A percentile compares a stretch with the other conserved stretches of the same genome.
Conservation (phyloP, 2,113 vertebrate species). For the Notarius lentiginosus region DNA sequence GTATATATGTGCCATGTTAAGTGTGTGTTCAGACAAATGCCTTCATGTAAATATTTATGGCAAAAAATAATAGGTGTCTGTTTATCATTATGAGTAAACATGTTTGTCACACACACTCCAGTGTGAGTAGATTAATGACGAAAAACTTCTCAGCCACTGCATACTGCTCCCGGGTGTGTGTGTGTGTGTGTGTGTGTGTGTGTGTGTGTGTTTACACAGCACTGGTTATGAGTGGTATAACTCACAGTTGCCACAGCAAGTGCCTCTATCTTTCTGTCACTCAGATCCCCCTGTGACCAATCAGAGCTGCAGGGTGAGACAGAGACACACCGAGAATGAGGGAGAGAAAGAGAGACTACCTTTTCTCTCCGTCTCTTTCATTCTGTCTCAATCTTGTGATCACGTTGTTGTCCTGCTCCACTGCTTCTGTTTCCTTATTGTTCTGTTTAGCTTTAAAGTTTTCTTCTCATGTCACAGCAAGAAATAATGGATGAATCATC, state of each 20-base stretch:
- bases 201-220: slow-evolving; percentile 42
- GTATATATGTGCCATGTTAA: background rate
- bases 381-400: background rate
- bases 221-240: slow-evolving; percentile 75
- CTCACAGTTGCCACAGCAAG: slow-evolving; percentile 70
- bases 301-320: slow-evolving; percentile 66
- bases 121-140: slow-evolving; percentile 25
- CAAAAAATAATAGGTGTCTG: slow-evolving; percentile 23
- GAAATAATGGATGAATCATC: background rate
- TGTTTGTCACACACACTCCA: background rate
- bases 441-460: background rate
- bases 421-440: background rate
- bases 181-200: slow-evolving; percentile 32
- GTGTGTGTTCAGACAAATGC: slow-evolving; percentile 10
- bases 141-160: background rate
- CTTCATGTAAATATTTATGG: slow-evolving; percentile 32
- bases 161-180: slow-evolving; percentile 9
- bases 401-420: background rate
- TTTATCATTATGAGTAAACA: slow-evolving; percentile 30
- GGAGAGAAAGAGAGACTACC: slow-evolving; percentile 48
- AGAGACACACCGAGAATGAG: background rate
- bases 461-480: background rate
- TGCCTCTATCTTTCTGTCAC: slow-evolving; percentile 72
- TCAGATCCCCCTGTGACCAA: slow-evolving; percentile 72
- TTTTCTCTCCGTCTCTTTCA: background rate